phyloP scores from a whole-genome alignment of 2,113 vertebrate species.

The Lanius collurio region DNA sequence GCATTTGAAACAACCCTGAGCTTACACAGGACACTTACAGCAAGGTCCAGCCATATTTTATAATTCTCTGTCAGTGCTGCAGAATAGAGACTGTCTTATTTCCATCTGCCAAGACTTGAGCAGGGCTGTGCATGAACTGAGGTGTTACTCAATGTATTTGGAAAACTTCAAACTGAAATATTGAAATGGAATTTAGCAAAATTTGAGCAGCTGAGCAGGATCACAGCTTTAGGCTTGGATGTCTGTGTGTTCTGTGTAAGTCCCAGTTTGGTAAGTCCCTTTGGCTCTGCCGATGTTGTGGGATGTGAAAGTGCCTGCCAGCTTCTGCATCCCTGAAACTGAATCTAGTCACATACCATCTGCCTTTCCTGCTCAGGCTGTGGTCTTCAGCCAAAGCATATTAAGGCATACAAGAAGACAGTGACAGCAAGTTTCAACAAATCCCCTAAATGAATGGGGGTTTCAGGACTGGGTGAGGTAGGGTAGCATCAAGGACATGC shows the following conservation, averaged over 20 bases:
- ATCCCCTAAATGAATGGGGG: background rate
- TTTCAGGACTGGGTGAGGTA: background rate
- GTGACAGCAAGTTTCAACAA: background rate
- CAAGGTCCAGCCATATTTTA: background rate
- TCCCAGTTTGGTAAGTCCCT: constrained; percentile 31
- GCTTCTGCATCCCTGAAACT: constrained; percentile 22
- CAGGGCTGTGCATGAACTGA: background rate
- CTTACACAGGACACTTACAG: background rate
- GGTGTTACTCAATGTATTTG: constrained; percentile 34
- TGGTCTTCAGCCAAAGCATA: constrained; percentile 13
- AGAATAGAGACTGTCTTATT: background rate
- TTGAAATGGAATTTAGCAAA: constrained; percentile 45
- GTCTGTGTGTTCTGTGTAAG: constrained; percentile 36
- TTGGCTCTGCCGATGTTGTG: background rate
- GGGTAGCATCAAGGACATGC: background rate
- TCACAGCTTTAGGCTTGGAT: constrained; percentile 41
- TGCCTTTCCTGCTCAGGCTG: constrained; percentile 23
- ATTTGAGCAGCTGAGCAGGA: constrained; percentile 43
- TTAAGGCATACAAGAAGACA: background rate
- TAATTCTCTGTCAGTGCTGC: background rate
- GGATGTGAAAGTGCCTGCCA: constrained; percentile 42
- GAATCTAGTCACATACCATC: constrained; percentile 32
- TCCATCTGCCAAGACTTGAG: background rate
- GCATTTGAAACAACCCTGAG: background rate
- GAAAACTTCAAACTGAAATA: constrained; percentile 46